These are phyloP conservation scores for Staurois parvus DNA, from an alignment of 2,797 vertebrate genomes.

Conservation along the genomic window DNA sequence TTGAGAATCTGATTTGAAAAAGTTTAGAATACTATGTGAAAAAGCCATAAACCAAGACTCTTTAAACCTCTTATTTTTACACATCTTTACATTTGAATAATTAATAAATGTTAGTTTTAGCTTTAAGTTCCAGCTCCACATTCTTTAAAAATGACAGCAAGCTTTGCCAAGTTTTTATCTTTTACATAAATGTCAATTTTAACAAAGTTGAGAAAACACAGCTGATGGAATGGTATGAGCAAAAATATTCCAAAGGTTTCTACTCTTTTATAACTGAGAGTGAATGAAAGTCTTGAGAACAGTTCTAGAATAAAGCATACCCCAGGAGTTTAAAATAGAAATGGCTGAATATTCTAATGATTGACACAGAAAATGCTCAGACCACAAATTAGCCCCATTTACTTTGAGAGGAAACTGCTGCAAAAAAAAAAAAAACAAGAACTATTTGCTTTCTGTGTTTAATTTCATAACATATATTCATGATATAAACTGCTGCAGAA, in stretches of 20 bases:
- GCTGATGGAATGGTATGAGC: neutral
- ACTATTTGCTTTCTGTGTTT: constrained; percentile 46
- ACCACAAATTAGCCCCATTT: constrained; percentile 41
- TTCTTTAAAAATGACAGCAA: too few relatives aligned
- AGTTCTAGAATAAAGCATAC: constrained; percentile 14
- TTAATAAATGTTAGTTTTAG: too few relatives aligned
- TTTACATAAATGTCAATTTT: too few relatives aligned
- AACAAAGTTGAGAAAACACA: too few relatives aligned
- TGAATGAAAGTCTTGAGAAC: constrained; percentile 16
- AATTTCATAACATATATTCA: constrained; percentile 44
- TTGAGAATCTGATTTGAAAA: too few relatives aligned
- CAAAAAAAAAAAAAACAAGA: constrained; percentile 41
- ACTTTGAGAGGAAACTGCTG: constrained; percentile 21
- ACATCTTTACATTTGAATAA: too few relatives aligned
- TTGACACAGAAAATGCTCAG: constrained; percentile 46
- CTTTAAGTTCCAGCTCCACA: too few relatives aligned
- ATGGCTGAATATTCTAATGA: constrained; percentile 28
- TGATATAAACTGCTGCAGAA: constrained; percentile 42
- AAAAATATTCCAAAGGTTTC: neutral
- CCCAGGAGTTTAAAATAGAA: constrained; percentile 45
- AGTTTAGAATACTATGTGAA: too few relatives aligned
- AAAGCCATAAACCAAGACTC: too few relatives aligned
- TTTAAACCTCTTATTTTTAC: too few relatives aligned
- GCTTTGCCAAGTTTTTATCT: too few relatives aligned
- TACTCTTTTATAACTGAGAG: neutral